phyloP scores from a whole-genome alignment of 1,140 invertebrate genomes.

The Apis cerana region DNA sequence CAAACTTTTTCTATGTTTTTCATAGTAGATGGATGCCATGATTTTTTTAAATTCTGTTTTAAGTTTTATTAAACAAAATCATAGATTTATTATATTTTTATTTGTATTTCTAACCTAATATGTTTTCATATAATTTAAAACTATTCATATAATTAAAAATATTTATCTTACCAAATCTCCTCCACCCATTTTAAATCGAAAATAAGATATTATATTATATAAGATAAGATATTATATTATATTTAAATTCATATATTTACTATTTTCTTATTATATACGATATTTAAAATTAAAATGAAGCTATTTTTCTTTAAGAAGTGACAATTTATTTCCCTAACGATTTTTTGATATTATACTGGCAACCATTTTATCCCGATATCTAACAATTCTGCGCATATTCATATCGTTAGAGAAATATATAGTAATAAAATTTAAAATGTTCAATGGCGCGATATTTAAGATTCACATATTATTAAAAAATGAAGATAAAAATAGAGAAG shows the following conservation, averaged over 20 bases:
- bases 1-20: constrained; percentile 90
- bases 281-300: not conserved
- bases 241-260: not conserved
- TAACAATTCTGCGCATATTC: too few relatives aligned
- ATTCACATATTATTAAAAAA: too few relatives aligned
- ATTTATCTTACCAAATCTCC: constrained; percentile 83
- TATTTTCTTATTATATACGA: not conserved
- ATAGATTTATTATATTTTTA: not conserved
- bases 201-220: not conserved
- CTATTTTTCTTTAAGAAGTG: too few relatives aligned
- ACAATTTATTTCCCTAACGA: too few relatives aligned
- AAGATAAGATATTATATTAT: not conserved
- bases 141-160: too few relatives aligned
- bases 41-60: constrained; percentile 87
- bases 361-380: too few relatives aligned
- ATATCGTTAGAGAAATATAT: too few relatives aligned
- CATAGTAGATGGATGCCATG: constrained; percentile 90
- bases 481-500: too few relatives aligned
- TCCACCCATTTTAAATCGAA: constrained; percentile 80
- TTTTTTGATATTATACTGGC: too few relatives aligned
- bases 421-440: too few relatives aligned
- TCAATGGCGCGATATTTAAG: too few relatives aligned
- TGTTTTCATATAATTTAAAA: not conserved
- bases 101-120: too few relatives aligned
- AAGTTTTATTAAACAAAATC: not conserved